Evolutionary conservation across 2,797 vertebrate genomes (phyloP), one percentile per base, ranked within the genome.

Genomic region (Leptatherina wallacei): DNA sequence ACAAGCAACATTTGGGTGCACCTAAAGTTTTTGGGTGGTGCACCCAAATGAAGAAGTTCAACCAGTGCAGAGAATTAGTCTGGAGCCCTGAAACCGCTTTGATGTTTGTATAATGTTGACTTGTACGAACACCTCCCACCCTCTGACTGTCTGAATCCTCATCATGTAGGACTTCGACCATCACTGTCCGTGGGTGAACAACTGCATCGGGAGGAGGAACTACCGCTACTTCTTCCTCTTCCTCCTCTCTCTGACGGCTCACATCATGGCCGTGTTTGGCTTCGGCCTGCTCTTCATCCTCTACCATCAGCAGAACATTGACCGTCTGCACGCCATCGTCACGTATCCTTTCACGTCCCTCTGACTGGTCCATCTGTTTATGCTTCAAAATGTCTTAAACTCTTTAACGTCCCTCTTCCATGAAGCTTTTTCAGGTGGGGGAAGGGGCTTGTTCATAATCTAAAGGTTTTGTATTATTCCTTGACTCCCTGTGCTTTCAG

Each of bases 171-270:
- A 99, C 84, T 99, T 99, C 30, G 98, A 99, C 88, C 98, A 99
- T 76, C 98, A 99, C 92, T 99, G 98, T 83, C 98, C 98, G 0
- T 99, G 98, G 98, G 97, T 98, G 77, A 99, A 99, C 92, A 99
- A 99, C 94, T 99, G 97, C 89, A 98, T 99, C 0, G 98, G 97
- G 73, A 94, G 97, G 71, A 95, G 98, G 82, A 99, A 99, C 82
- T 99, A 99, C 93, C 96, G 98, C 16, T 98, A 98, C 91, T 99
- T 99, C 94, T 99, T 99, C 94, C 96, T 99, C 64, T 99, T 99
- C 92, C 91, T 99, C 71, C 93, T 99, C 54, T 99, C 97, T 0
- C 95, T 99, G 82, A 99, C 98, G 4, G 95, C 95, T 8, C 98
- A 99, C 93, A 99, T 99, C 88, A 96, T 98, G 95, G 97, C 96